Evolutionary conservation across 2,797 vertebrate species (phyloP).

Genomic region (Pseudotriccus pelzelni): DNA sequence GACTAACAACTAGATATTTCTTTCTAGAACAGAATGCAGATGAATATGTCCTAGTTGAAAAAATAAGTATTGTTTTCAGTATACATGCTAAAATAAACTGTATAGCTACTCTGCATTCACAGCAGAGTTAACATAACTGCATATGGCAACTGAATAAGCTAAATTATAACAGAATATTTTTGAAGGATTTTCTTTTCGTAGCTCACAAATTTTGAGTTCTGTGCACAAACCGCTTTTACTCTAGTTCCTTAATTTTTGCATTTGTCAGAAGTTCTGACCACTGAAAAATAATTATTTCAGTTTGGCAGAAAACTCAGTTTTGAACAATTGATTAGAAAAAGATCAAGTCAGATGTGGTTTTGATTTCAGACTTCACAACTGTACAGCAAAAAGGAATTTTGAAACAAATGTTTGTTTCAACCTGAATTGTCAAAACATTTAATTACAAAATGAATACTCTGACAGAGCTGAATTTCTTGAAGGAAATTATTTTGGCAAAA

Average conservation of each 20-base stretch:
- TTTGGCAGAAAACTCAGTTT: background rate
- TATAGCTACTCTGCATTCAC: background rate
- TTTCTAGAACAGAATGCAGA: background rate
- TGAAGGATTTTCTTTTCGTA: background rate
- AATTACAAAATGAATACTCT: constrained; percentile 9
- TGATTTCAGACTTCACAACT: background rate
- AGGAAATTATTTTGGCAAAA: constrained; percentile 14
- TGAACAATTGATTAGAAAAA: constrained; percentile 25
- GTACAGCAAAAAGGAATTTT: constrained; percentile 12
- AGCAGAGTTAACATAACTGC: background rate
- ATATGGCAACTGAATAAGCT: background rate
- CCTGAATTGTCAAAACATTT: constrained; percentile 16
- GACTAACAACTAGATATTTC: background rate
- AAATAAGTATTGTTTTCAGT: background rate
- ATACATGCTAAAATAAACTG: background rate
- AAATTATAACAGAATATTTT: background rate
- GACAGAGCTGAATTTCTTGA: background rate
- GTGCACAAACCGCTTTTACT: background rate
- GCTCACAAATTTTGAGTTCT: background rate
- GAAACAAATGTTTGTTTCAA: background rate
- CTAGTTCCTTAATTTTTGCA: background rate
- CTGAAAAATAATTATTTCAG: background rate
- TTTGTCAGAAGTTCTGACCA: background rate
- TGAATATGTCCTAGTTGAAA: background rate
- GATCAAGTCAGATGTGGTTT: background rate